phyloP scores from a whole-genome alignment of 1,140 invertebrate species.

The Aphaenogaster ashmeadi region DNA sequence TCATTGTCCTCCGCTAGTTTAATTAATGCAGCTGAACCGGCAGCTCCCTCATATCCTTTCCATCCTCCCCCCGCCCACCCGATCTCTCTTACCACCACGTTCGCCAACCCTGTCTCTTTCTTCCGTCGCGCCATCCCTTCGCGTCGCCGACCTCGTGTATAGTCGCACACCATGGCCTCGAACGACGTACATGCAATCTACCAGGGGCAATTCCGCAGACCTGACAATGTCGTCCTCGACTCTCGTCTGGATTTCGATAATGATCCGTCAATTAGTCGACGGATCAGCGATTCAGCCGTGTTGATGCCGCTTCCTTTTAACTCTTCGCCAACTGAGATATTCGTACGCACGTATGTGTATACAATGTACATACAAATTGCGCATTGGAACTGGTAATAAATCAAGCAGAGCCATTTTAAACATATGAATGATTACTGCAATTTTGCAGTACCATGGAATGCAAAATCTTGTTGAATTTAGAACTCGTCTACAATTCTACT shows the following conservation, averaged over 20 bases:
- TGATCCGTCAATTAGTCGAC: slow-evolving; percentile 72
- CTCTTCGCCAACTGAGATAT: neutral
- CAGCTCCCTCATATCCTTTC: slow-evolving; percentile 58
- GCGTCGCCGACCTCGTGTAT: slow-evolving; percentile 33
- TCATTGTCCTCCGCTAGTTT: slow-evolving; percentile 86
- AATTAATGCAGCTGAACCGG: slow-evolving; percentile 85
- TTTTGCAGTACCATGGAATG: neutral
- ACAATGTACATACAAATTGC: neutral
- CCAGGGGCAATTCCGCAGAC: slow-evolving; percentile 23
- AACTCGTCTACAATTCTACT: neutral
- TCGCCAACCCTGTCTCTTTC: slow-evolving; percentile 36
- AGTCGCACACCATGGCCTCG: slow-evolving; percentile 53
- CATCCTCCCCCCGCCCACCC: slow-evolving; percentile 30
- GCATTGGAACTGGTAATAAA: neutral
- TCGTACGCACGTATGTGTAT: too few species aligned
- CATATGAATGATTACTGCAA: neutral
- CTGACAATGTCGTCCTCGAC: slow-evolving; percentile 43
- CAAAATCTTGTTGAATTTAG: neutral
- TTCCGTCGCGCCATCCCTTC: neutral
- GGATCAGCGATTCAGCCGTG: slow-evolving; percentile 59
- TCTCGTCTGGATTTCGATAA: slow-evolving; percentile 63
- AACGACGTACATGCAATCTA: slow-evolving; percentile 47
- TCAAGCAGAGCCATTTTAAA: neutral
- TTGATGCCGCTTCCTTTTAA: slow-evolving; percentile 15
- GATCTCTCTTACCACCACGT: slow-evolving; percentile 31